Conservation (phyloP, 2,113 vertebrate species). For the Gnathonemus longibarbis region DNA sequence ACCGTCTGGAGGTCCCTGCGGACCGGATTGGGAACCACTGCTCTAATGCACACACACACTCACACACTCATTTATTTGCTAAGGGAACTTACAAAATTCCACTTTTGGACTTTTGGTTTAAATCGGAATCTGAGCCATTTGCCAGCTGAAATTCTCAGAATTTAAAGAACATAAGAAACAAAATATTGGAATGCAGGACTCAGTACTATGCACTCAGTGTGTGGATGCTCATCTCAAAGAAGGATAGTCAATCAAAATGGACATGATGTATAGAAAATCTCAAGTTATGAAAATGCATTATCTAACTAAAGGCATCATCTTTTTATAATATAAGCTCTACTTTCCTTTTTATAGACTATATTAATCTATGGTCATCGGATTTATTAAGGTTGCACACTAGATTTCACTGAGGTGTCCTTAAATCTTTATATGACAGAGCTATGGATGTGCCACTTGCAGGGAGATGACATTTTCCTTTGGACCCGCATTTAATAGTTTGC, state of each 20-base stretch:
- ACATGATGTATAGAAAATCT: not conserved
- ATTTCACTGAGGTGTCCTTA: not conserved
- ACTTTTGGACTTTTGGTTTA: not conserved
- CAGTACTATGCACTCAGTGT: not conserved
- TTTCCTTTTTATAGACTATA: not conserved
- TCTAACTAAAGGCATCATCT: not conserved
- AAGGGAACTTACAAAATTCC: not conserved
- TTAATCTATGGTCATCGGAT: not conserved
- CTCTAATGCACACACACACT: not conserved
- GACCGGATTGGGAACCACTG: not conserved
- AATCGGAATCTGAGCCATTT: not conserved
- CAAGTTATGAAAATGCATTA: not conserved
- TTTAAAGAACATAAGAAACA: not conserved
- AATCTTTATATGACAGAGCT: not conserved
- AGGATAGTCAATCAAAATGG: not conserved
- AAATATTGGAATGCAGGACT: not conserved
- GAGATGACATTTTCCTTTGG: not conserved
- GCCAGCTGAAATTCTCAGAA: not conserved
- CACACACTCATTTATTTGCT: not conserved
- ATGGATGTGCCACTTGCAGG: not conserved
- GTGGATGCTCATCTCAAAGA: not conserved
- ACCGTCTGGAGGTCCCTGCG: not conserved
- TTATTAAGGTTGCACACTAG: not conserved
- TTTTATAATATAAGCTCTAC: not conserved
- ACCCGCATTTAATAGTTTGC: not conserved